phyloP scores from a whole-genome alignment of 92 coral and sea anemone species.

The Bergia puertoricense region DNA sequence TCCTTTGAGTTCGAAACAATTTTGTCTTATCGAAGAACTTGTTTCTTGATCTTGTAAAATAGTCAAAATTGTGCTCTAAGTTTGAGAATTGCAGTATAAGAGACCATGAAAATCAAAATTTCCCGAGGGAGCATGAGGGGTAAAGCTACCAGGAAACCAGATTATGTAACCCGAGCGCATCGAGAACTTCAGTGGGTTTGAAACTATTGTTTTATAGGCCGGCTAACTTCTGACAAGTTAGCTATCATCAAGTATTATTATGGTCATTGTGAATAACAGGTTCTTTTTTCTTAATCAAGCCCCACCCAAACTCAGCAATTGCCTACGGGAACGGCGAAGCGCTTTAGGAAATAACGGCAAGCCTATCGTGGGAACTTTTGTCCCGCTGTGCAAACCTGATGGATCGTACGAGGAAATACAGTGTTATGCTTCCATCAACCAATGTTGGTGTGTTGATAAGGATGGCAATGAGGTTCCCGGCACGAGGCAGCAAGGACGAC shows the following conservation, averaged over 20 bases:
- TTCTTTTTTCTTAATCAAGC: not conserved
- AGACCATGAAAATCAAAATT: too few species aligned
- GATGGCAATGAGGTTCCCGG: constrained; percentile 78
- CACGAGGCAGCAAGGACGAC: constrained; percentile 75
- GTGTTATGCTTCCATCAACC: constrained; percentile 62
- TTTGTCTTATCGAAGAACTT: too few species aligned
- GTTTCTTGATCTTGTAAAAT: too few species aligned
- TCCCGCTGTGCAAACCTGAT: constrained; percentile 75
- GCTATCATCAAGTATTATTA: not conserved
- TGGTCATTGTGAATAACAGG: not conserved
- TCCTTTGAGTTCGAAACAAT: too few species aligned
- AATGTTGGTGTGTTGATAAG: constrained; percentile 88
- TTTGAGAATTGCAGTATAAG: too few species aligned
- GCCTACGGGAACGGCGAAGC: constrained; percentile 78
- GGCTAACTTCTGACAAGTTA: not conserved
- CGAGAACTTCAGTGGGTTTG: too few species aligned
- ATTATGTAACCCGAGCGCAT: too few species aligned
- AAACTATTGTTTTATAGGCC: not conserved
- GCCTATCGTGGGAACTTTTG: constrained; percentile 69
- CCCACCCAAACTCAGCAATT: constrained; percentile 46
- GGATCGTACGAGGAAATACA: constrained; percentile 77
- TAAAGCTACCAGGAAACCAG: too few species aligned
- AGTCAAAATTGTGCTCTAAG: too few species aligned
- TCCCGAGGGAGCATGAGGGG: too few species aligned
- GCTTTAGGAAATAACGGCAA: constrained; percentile 76